phyloP scores from a whole-genome alignment of 2,113 vertebrate genomes.

The Caracal caracal region DNA sequence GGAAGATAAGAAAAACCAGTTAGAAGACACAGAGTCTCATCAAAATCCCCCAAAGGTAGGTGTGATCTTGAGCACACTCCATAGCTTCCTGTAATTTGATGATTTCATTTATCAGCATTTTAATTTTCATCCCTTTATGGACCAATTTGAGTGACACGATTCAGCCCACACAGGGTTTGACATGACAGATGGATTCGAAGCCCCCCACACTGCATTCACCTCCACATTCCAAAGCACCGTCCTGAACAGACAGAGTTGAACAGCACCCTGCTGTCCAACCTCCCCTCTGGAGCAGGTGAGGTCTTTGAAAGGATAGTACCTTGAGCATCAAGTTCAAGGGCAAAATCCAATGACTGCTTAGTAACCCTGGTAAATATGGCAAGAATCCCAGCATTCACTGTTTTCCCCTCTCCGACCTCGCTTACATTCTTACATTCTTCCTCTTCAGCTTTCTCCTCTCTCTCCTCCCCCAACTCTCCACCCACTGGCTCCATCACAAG shows the following conservation, averaged over 20 bases:
- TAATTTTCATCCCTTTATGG: slow-evolving; percentile 24
- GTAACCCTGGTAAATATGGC: background rate
- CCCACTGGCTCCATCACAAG: background rate
- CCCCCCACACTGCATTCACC: background rate
- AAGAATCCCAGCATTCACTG: background rate
- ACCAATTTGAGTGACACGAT: slow-evolving; percentile 12
- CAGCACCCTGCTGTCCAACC: background rate
- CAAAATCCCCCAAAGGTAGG: slow-evolving; percentile 10
- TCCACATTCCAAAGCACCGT: background rate
- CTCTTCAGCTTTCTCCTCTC: background rate
- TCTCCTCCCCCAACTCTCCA: background rate
- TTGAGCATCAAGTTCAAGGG: background rate
- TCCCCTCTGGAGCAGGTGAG: background rate
- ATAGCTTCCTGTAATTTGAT: background rate
- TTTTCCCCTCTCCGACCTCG: background rate
- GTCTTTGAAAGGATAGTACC: background rate
- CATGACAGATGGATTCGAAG: background rate
- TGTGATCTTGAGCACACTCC: slow-evolving; percentile 10
- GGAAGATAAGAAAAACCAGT: background rate
- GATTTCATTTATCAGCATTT: slow-evolving; percentile 36
- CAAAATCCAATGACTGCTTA: background rate
- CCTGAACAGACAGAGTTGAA: background rate
- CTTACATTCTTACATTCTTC: background rate
- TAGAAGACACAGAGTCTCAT: background rate
- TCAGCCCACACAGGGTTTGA: background rate